Percentiles rank a stretch among this genome's conserved stretches.
Conservation (phyloP, 2,888 invertebrate species). For the Nomada ferruginata region DNA sequence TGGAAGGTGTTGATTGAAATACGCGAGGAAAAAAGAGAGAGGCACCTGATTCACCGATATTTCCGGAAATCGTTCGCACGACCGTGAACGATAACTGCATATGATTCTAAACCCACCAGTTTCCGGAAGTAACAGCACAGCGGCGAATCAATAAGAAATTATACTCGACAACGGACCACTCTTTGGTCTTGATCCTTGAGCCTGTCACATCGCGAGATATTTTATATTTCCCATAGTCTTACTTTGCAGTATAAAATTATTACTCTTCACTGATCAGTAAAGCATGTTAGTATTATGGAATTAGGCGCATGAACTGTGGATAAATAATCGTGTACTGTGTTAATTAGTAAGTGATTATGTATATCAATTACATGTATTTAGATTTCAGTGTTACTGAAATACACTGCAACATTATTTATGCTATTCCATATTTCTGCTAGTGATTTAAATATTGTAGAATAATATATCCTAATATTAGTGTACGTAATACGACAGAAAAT, state of each 20-base stretch:
- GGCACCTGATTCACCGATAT: background rate
- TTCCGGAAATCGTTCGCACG: constrained; percentile 39
- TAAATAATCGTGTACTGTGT: background rate
- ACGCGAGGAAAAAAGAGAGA: background rate
- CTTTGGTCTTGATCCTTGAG: constrained; percentile 37
- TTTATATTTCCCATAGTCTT: background rate
- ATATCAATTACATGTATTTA: constrained; percentile 1
- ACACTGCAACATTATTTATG: too few species aligned
- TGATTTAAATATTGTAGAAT: too few species aligned
- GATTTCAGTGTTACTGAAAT: constrained; percentile 27
- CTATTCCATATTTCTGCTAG: too few species aligned
- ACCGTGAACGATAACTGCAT: constrained; percentile 26
- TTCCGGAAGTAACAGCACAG: constrained; percentile 34
- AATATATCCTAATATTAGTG: too few species aligned
- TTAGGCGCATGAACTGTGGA: constrained; percentile 11
- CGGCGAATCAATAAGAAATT: constrained; percentile 24
- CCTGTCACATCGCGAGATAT: background rate
- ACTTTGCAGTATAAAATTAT: background rate
- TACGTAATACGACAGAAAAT: too few species aligned
- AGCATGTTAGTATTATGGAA: constrained; percentile 23
- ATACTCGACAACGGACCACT: constrained; percentile 26
- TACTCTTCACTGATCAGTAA: background rate
- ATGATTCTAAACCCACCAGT: background rate
- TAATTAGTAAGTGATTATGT: constrained; percentile 7
- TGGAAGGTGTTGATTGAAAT: background rate